Evolutionary conservation across 2,797 vertebrate species (phyloP).

Genomic region (Monodelphis domestica): DNA sequence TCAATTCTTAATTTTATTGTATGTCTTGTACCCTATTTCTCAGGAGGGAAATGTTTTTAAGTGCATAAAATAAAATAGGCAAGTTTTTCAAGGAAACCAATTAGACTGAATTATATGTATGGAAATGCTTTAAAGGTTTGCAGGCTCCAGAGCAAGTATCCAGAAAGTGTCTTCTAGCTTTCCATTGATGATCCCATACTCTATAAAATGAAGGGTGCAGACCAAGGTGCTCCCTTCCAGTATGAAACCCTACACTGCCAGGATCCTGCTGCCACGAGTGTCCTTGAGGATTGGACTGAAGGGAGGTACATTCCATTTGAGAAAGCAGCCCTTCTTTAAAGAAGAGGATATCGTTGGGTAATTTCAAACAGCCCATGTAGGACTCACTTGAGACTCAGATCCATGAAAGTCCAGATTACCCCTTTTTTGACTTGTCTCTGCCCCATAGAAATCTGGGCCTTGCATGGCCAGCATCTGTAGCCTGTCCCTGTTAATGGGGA

Average conservation of each 20-base stretch:
- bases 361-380: neutral
- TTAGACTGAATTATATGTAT: neutral
- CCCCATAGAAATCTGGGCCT: neutral
- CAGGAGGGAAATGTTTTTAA: neutral
- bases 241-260: neutral
- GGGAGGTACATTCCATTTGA: neutral
- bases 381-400: neutral
- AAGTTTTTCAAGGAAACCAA: neutral
- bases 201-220: neutral
- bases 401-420: neutral
- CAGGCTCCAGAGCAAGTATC: neutral
- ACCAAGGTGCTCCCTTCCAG: neutral
- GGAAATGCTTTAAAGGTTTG: neutral
- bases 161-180: neutral
- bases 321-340: neutral
- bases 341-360: neutral
- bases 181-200: neutral
- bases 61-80: neutral
- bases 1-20: neutral
- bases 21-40: neutral
- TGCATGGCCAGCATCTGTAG: neutral
- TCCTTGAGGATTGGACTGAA: neutral
- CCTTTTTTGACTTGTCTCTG: neutral
- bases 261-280: neutral
- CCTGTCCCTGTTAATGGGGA: neutral